Conservation (phyloP, 2,888 invertebrate genomes). For the Andrena bucephala region DNA sequence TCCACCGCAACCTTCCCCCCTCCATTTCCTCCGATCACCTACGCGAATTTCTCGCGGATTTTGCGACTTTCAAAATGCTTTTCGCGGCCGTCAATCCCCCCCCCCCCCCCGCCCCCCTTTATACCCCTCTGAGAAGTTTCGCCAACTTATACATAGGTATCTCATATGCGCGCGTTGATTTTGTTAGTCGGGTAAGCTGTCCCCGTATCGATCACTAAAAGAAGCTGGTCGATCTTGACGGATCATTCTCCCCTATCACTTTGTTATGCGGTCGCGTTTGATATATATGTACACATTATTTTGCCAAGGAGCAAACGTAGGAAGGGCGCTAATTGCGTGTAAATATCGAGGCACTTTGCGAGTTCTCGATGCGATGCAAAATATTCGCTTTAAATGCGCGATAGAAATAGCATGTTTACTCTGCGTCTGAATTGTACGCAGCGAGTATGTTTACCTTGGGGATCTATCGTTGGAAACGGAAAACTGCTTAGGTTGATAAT, state of each 20-base stretch:
- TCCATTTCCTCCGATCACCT: conserved; percentile 57
- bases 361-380: neutral
- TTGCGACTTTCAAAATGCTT: conserved; percentile 37
- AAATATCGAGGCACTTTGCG: neutral
- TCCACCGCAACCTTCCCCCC: conserved; percentile 23
- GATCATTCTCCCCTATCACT: too few relatives aligned
- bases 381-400: neutral
- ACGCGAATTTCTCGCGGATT: conserved; percentile 35
- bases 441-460: neutral
- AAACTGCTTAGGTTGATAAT: neutral
- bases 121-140: neutral
- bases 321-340: too few relatives aligned
- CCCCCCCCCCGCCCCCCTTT: neutral
- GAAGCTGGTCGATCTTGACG: too few relatives aligned
- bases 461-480: neutral
- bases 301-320: neutral
- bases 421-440: neutral
- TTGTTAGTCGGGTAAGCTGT: too few relatives aligned
- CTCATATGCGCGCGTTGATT: neutral
- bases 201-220: too few relatives aligned
- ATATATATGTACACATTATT: too few relatives aligned
- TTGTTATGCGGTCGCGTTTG: too few relatives aligned
- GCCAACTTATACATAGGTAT: too few relatives aligned
- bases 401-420: conserved; percentile 11
- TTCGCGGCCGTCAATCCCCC: neutral